Evolutionary conservation across 2,888 invertebrate genomes (phyloP).

Genomic region (Maniola hyperantus): DNA sequence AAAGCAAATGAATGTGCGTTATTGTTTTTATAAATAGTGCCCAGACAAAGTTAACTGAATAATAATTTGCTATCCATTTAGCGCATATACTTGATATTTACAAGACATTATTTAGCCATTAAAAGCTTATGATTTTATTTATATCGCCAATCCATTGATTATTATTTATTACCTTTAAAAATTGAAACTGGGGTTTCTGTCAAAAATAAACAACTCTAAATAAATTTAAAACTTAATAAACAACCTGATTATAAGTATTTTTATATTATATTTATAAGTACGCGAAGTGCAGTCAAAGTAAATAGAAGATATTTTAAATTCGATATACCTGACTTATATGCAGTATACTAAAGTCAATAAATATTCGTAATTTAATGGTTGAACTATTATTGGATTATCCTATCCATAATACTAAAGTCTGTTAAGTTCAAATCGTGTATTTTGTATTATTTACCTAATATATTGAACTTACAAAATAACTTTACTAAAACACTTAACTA

Average conservation of each 20-base stretch:
- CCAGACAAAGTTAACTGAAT: slow-evolving; percentile 65
- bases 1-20: slow-evolving; percentile 34
- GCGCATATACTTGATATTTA: slow-evolving; percentile 60
- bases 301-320: not conserved
- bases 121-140: slow-evolving; percentile 55
- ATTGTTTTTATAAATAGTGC: slow-evolving; percentile 51
- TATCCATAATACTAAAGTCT: not conserved
- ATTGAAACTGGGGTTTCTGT: slow-evolving; percentile 79
- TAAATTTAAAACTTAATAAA: slow-evolving; percentile 23
- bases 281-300: not conserved
- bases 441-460: not conserved
- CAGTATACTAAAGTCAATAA: not conserved
- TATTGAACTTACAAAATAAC: not conserved
- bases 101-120: slow-evolving; percentile 59
- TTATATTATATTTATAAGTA: too few relatives aligned
- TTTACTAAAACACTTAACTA: not conserved
- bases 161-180: slow-evolving; percentile 83
- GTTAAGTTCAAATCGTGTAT: not conserved
- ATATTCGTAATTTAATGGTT: too few relatives aligned
- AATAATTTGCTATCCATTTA: slow-evolving; percentile 55
- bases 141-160: slow-evolving; percentile 63
- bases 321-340: not conserved
- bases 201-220: slow-evolving; percentile 68
- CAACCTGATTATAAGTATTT: not conserved
- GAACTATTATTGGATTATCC: too few relatives aligned